These are phyloP conservation scores for Barbus barbus DNA, from an alignment of 2,113 vertebrate species.

Conservation along the genomic window DNA sequence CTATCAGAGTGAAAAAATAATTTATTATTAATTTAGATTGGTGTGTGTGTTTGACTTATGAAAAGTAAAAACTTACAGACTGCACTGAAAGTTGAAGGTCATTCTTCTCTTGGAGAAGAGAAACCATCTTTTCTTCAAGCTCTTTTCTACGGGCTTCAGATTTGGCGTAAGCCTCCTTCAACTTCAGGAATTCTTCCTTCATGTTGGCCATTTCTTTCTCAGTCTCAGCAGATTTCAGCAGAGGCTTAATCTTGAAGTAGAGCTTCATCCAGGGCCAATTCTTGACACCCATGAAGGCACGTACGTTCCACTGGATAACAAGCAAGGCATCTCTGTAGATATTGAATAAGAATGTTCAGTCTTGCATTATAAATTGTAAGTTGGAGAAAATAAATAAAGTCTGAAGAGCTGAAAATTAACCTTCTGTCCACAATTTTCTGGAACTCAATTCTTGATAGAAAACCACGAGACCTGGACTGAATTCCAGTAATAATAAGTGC, in stretches of 20 bases:
- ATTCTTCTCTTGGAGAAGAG: constrained; percentile 88
- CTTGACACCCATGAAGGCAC: constrained; percentile 85
- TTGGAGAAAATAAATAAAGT: not conserved
- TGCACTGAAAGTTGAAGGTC: constrained; percentile 82
- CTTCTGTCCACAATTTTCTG: constrained; percentile 85
- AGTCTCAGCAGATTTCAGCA: constrained; percentile 77
- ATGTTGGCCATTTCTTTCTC: constrained; percentile 86
- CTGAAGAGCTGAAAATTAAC: constrained; percentile 54
- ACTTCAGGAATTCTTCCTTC: constrained; percentile 83
- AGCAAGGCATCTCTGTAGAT: constrained; percentile 38
- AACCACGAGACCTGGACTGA: constrained; percentile 81
- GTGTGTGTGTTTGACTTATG: constrained; percentile 51
- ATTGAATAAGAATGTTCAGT: not conserved
- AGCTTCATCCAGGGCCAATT: constrained; percentile 88
- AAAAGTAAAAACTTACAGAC: constrained; percentile 68
- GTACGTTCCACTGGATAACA: constrained; percentile 78
- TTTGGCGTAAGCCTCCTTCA: constrained; percentile 84
- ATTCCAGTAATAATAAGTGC: constrained; percentile 83
- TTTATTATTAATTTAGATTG: too few relatives aligned
- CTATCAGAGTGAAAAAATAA: too few relatives aligned
- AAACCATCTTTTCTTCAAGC: constrained; percentile 86
- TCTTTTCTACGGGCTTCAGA: constrained; percentile 81
- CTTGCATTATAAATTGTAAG: not conserved
- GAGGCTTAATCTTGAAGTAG: constrained; percentile 84
- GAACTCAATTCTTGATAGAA: constrained; percentile 84